phyloP scores from a whole-genome alignment of 1,140 invertebrate genomes.

The Drosophila paulistorum region DNA sequence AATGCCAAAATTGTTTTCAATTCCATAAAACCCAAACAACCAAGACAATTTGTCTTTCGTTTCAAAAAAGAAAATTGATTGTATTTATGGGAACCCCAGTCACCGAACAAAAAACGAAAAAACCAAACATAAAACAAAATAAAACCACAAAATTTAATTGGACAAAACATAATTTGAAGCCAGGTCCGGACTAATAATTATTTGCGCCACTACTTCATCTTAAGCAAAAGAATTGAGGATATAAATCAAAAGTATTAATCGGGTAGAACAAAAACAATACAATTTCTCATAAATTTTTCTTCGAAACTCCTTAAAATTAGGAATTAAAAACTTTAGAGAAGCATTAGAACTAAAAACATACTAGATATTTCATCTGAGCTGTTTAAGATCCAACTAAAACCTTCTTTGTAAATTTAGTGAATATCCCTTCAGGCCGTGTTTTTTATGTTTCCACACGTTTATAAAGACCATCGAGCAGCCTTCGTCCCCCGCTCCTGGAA shows the following conservation, averaged over 20 bases:
- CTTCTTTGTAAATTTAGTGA: too few relatives aligned
- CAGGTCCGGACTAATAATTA: background rate
- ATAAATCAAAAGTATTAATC: too few relatives aligned
- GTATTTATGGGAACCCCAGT: background rate
- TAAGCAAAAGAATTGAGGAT: too few relatives aligned
- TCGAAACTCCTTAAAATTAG: too few relatives aligned
- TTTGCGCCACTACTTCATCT: background rate
- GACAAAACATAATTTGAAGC: conserved; percentile 49
- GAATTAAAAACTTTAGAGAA: too few relatives aligned
- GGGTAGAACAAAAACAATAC: too few relatives aligned
- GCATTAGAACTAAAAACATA: too few relatives aligned
- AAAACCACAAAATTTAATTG: conserved; percentile 53
- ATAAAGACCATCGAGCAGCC: conserved; percentile 4
- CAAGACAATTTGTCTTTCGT: conserved; percentile 58
- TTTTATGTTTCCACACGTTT: conserved; percentile 8
- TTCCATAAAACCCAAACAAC: conserved; percentile 8
- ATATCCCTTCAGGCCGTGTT: conserved; percentile 4
- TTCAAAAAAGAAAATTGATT: conserved; percentile 35
- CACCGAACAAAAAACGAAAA: conserved; percentile 12
- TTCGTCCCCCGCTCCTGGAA: conserved; percentile 20
- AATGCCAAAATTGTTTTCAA: background rate
- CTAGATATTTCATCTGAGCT: too few relatives aligned
- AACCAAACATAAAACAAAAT: conserved; percentile 35
- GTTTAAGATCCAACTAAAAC: too few relatives aligned
- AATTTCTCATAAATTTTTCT: too few relatives aligned